Evolutionary conservation across 2,888 invertebrate genomes (phyloP).

Genomic region (Frankliniella intonsa): DNA sequence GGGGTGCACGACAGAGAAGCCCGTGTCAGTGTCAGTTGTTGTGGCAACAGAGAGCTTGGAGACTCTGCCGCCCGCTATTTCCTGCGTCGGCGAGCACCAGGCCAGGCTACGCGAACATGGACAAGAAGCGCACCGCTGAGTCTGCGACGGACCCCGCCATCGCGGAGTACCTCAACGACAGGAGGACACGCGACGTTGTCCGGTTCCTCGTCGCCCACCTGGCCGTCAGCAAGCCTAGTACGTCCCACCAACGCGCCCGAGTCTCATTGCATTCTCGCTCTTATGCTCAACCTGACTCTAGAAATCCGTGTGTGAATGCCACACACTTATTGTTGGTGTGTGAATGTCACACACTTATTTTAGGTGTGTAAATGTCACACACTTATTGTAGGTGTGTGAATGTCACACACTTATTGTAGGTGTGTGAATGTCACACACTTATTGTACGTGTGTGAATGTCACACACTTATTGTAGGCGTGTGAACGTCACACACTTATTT

Average conservation of each 20-base stretch:
- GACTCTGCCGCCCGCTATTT: neutral
- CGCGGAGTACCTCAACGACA: neutral
- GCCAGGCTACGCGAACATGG: too few species aligned
- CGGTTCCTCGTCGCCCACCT: slow-evolving; percentile 3
- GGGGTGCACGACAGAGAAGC: neutral
- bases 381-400: too few species aligned
- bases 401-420: too few species aligned
- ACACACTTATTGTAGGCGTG: too few species aligned
- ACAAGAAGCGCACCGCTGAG: neutral
- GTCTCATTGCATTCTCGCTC: neutral
- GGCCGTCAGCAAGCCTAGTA: neutral
- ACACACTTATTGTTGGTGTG: too few species aligned
- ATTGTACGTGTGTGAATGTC: too few species aligned
- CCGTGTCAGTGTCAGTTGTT: neutral
- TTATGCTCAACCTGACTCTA: too few species aligned
- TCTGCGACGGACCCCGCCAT: neutral
- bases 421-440: too few species aligned
- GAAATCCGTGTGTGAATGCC: too few species aligned
- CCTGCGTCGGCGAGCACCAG: neutral
- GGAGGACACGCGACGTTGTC: neutral
- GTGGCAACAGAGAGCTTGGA: neutral
- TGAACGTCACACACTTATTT: too few species aligned
- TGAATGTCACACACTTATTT: too few species aligned
- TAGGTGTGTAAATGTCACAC: too few species aligned
- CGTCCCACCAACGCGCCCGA: neutral